phyloP scores from a whole-genome alignment of 2,797 vertebrate species.

The Ispidina picta region DNA sequence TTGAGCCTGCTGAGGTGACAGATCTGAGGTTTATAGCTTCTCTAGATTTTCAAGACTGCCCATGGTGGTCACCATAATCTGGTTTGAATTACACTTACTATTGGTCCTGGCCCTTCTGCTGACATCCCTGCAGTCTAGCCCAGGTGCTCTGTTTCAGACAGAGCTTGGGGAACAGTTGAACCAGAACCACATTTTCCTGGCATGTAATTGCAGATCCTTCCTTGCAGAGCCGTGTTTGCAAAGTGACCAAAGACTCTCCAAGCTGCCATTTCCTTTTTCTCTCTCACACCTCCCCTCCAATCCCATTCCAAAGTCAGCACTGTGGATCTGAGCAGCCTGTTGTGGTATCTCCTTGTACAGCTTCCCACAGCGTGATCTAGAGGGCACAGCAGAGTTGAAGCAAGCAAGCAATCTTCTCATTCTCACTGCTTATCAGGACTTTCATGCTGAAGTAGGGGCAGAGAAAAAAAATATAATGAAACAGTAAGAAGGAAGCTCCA shows the following conservation, averaged over 20 bases:
- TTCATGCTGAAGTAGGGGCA: background rate
- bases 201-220: background rate
- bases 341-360: background rate
- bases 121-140: background rate
- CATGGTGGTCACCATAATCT: background rate
- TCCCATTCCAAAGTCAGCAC: background rate
- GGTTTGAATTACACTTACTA: background rate
- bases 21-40: background rate
- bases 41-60: background rate
- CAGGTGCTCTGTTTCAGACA: background rate
- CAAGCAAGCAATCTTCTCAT: background rate
- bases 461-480: background rate
- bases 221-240: background rate
- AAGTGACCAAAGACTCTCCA: background rate
- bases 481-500: background rate
- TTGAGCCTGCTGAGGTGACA: background rate
- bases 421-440: background rate
- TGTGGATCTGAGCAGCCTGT: background rate
- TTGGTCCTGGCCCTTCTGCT: background rate
- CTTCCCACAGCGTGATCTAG: background rate
- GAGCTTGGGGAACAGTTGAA: background rate
- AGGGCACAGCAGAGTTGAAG: background rate
- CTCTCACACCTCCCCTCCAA: background rate
- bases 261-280: background rate
- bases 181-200: background rate